Percentiles rank a stretch among this genome's conserved stretches.
phyloP scores from a whole-genome alignment of 2,113 vertebrate genomes.

The Cacatua alba region DNA sequence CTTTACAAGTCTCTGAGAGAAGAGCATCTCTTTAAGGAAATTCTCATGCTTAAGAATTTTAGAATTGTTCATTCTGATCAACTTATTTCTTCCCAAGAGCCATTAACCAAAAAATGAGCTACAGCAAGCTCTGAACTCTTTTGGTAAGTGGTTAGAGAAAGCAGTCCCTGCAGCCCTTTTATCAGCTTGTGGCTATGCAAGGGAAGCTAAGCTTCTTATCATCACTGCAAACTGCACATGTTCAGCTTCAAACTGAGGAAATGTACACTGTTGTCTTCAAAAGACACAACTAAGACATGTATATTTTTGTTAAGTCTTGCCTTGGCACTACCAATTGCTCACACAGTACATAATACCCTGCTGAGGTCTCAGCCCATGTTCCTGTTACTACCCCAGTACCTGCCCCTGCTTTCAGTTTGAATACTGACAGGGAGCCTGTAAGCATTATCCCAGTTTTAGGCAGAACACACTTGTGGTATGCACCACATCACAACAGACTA shows the following conservation, averaged over 20 bases:
- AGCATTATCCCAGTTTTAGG: background rate
- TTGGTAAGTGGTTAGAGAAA: background rate
- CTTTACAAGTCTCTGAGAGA: background rate
- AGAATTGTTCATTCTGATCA: background rate
- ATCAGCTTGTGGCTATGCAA: background rate
- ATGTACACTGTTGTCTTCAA: background rate
- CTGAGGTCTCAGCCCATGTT: background rate
- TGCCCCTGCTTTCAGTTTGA: background rate
- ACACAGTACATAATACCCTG: fast-evolving
- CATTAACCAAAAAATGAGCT: background rate
- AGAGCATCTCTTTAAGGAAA: background rate
- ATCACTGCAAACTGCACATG: fast-evolving
- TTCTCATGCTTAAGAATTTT: background rate
- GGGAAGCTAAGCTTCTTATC: background rate
- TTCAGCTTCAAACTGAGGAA: background rate
- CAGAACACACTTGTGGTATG: background rate
- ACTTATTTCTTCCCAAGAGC: background rate
- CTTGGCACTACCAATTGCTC: background rate
- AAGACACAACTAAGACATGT: background rate
- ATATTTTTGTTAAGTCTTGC: background rate
- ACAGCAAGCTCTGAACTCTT: background rate
- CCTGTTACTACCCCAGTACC: background rate
- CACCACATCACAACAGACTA: background rate
- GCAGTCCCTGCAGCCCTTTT: background rate
- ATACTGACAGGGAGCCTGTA: background rate